Conservation (phyloP, 2,888 invertebrate species). For the Sinodicranocentrus sp. region DNA sequence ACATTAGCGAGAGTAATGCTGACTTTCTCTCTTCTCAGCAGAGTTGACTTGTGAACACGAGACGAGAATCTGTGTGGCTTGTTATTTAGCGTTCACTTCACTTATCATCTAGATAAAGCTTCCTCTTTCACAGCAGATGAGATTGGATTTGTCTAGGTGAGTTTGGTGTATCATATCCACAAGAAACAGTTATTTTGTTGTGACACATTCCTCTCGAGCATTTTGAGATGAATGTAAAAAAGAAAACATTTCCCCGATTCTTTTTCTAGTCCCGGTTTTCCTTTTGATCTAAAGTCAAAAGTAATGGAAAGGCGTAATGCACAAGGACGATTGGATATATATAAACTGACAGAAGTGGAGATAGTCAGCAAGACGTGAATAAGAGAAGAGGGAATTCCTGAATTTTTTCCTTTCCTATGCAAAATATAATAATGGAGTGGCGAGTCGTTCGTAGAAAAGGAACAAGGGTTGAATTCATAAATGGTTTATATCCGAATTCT, state of each 20-base stretch:
- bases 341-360: neutral
- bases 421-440: conserved; percentile 9
- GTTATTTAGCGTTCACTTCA: neutral
- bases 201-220: neutral
- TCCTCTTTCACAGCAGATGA: neutral
- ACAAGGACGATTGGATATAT: conserved; percentile 4
- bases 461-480: neutral
- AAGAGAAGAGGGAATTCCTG: neutral
- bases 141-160: neutral
- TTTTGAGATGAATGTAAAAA: conserved; percentile 23
- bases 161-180: neutral
- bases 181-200: conserved; percentile 5
- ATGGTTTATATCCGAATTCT: conserved; percentile 31
- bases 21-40: neutral
- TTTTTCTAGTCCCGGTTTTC: conserved; percentile 25
- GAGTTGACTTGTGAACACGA: too few species aligned
- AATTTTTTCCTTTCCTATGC: neutral
- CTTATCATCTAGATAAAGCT: neutral
- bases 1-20: neutral
- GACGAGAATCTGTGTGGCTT: too few species aligned
- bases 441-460: neutral
- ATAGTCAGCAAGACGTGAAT: neutral
- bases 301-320: conserved; percentile 12
- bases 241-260: conserved; percentile 15
- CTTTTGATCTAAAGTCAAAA: conserved; percentile 40